Conservation (phyloP, 2,113 vertebrate genomes). For the Hippocampus comes region DNA sequence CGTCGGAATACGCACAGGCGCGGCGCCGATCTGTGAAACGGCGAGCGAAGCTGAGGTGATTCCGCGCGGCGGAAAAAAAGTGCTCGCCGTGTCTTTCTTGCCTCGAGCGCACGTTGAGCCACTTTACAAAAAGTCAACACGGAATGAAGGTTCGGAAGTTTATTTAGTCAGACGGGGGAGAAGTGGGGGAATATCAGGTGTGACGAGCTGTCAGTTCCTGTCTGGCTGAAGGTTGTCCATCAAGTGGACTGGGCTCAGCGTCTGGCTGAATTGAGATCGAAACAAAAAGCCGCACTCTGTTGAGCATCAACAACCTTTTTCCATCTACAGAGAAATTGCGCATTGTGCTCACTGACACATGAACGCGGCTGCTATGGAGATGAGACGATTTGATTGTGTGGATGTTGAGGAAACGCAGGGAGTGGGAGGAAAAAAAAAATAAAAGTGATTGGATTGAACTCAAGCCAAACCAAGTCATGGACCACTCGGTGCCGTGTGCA, state of each 20-base stretch:
- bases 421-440: slow-evolving; percentile 6
- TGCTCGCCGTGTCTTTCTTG: slow-evolving; percentile 49
- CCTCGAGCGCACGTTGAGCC: slow-evolving; percentile 53
- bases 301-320: not conserved
- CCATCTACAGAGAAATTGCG: not conserved
- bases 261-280: slow-evolving; percentile 36
- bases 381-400: not conserved
- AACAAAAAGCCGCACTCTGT: slow-evolving; percentile 19
- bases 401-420: not conserved
- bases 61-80: slow-evolving; percentile 40
- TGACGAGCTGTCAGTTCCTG: slow-evolving; percentile 49
- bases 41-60: slow-evolving; percentile 67
- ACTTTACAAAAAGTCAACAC: slow-evolving; percentile 40
- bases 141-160: slow-evolving; percentile 45
- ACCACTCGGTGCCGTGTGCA: slow-evolving; percentile 31
- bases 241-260: slow-evolving; percentile 23
- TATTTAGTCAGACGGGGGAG: slow-evolving; percentile 48
- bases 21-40: slow-evolving; percentile 47
- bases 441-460: slow-evolving; percentile 30
- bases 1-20: slow-evolving; percentile 58
- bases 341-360: not conserved
- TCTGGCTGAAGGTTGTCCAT: slow-evolving; percentile 19
- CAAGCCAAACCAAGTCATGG: slow-evolving; percentile 54
- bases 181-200: slow-evolving; percentile 37
- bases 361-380: not conserved